These are phyloP conservation scores for Napeogenes inachia DNA, from an alignment of 2,888 invertebrate genomes.

Conservation along the genomic window DNA sequence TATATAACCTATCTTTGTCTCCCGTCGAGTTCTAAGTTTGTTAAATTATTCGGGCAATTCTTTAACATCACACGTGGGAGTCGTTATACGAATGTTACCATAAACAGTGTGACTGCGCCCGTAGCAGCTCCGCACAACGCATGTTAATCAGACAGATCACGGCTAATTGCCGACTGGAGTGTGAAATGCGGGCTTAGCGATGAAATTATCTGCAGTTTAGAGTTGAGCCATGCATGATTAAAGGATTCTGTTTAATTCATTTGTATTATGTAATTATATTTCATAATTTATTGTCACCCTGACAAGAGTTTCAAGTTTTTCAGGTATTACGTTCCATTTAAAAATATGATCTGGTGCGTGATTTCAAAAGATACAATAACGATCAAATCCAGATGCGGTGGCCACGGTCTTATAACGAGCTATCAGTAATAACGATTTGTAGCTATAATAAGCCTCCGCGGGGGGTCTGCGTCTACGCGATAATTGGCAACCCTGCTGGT, in stretches of 20 bases:
- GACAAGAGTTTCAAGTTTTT: not conserved
- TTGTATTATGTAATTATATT: constrained; percentile 2
- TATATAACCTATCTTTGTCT: no score
- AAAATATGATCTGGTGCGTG: not conserved
- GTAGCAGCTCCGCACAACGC: constrained; percentile 55
- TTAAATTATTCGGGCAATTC: no score
- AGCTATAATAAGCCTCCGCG: constrained; percentile 35
- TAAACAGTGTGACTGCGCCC: constrained; percentile 22
- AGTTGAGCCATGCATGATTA: constrained; percentile 58
- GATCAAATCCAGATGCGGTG: constrained; percentile 12
- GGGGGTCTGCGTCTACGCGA: constrained; percentile 35
- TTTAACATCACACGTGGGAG: no score
- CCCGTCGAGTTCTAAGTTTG: no score
- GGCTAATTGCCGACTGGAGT: constrained; percentile 70
- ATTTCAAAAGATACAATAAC: constrained; percentile 5
- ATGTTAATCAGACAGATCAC: constrained; percentile 72
- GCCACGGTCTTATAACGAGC: constrained; percentile 26
- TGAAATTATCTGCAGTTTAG: constrained; percentile 71
- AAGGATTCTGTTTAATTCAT: constrained; percentile 39
- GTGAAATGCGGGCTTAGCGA: constrained; percentile 74
- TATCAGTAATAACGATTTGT: constrained; percentile 37
- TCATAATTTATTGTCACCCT: not conserved
- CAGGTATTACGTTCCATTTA: no score
- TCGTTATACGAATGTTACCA: constrained; percentile 27
- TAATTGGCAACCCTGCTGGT: constrained; percentile 42